These are phyloP conservation scores for Natator depressus DNA, from an alignment of 2,113 vertebrate genomes.

Conservation along the genomic window DNA sequence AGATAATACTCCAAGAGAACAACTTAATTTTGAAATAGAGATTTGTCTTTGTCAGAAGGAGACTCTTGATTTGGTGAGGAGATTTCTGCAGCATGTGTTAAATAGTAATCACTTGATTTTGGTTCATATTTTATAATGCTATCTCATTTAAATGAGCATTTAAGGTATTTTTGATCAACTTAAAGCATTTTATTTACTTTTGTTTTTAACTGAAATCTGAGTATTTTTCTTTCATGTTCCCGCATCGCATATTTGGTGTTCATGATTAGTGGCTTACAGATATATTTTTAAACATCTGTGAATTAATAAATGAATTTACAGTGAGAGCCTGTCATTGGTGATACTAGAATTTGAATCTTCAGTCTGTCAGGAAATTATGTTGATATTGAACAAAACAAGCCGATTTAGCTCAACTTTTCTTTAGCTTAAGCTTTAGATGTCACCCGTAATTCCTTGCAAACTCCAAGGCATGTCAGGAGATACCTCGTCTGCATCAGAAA, in stretches of 20 bases:
- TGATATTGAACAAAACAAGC: not conserved
- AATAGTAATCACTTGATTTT: not conserved
- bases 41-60: not conserved
- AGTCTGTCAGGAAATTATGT: not conserved
- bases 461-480: not conserved
- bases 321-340: not conserved
- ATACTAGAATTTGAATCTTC: not conserved
- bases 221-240: not conserved
- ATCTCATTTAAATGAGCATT: not conserved
- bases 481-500: not conserved
- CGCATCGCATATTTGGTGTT: not conserved
- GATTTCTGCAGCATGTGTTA: not conserved
- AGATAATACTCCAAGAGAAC: not conserved
- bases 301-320: conserved; percentile 15
- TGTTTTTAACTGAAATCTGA: not conserved
- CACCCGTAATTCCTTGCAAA: not conserved
- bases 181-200: not conserved
- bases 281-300: not conserved
- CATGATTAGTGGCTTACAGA: not conserved
- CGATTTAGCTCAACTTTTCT: not conserved
- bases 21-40: not conserved
- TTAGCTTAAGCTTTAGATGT: not conserved
- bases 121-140: not conserved
- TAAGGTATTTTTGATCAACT: not conserved
- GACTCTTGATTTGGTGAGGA: not conserved